phyloP scores from a whole-genome alignment of 2,797 vertebrate genomes.

The Oryzias dopingdopingensis region DNA sequence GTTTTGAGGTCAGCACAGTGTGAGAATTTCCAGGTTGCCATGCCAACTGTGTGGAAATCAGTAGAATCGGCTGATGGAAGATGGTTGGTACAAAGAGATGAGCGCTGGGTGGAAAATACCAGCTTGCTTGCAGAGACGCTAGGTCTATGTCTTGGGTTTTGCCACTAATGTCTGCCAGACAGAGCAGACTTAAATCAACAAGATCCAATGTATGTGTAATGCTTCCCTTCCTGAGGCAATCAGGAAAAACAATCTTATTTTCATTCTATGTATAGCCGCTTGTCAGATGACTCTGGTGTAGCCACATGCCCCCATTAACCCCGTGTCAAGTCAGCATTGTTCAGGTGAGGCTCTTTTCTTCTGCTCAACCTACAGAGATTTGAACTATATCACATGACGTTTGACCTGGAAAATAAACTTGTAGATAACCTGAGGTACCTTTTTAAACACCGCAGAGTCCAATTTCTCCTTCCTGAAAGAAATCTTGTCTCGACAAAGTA shows the following conservation, averaged over 20 bases:
- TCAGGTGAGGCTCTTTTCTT: conserved; percentile 51
- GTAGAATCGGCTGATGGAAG: conserved; percentile 40
- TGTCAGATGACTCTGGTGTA: conserved; percentile 60
- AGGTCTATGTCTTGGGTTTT: conserved; percentile 42
- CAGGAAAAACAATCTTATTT: conserved; percentile 66
- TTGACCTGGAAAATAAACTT: conserved; percentile 53
- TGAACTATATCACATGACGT: conserved; percentile 62
- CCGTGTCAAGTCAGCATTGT: conserved; percentile 64
- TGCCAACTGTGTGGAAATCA: conserved; percentile 49
- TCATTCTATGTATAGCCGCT: conserved; percentile 58
- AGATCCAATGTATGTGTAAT: conserved; percentile 43
- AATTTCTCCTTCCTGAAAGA: conserved; percentile 51
- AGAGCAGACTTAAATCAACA: conserved; percentile 50
- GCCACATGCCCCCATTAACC: conserved; percentile 64
- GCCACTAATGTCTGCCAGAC: conserved; percentile 57
- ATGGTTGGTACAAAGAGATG: conserved; percentile 26
- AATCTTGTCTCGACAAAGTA: conserved; percentile 23
- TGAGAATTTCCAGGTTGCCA: conserved; percentile 54
- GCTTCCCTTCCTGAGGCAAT: conserved; percentile 55
- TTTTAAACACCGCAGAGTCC: conserved; percentile 40
- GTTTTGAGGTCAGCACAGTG: conserved; percentile 45
- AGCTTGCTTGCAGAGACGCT: conserved; percentile 32
- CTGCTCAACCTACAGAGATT: conserved; percentile 36
- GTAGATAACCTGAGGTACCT: conserved; percentile 48
- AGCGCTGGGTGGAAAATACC: conserved; percentile 36